These are phyloP conservation scores for Selene dorsalis DNA, from an alignment of 2,797 vertebrate species.

Conservation along the genomic window DNA sequence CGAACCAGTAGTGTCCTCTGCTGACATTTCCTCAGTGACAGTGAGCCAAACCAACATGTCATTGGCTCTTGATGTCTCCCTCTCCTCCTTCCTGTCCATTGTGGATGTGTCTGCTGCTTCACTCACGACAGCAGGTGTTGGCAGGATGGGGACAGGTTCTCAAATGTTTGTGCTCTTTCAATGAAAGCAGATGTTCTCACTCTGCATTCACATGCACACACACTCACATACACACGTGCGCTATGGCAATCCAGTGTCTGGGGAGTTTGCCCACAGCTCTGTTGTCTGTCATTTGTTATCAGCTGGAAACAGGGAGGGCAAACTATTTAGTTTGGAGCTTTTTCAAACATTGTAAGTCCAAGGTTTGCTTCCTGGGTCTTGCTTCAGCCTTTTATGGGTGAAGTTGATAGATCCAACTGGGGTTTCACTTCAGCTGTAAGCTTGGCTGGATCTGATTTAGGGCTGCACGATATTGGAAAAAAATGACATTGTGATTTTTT, in stretches of 20 bases:
- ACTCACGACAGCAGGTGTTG: slow-evolving; percentile 75
- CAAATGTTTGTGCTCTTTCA: slow-evolving; percentile 66
- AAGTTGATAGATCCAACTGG: slow-evolving; percentile 3
- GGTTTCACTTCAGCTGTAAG: neutral
- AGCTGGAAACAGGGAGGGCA: slow-evolving; percentile 57
- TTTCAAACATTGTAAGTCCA: slow-evolving; percentile 50
- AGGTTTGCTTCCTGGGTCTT: slow-evolving; percentile 39
- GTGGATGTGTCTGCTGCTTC: slow-evolving; percentile 71
- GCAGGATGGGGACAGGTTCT: slow-evolving; percentile 71
- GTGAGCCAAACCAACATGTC: slow-evolving; percentile 74
- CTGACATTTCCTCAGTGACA: slow-evolving; percentile 80
- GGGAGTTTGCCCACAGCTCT: slow-evolving; percentile 52
- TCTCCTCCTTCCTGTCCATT: slow-evolving; percentile 63
- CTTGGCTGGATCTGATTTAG: neutral
- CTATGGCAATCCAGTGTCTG: slow-evolving; percentile 33
- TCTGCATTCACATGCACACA: slow-evolving; percentile 15
- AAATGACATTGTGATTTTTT: too few relatives aligned
- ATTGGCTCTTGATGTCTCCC: slow-evolving; percentile 74
- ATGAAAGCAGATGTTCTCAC: slow-evolving; percentile 65
- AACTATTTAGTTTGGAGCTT: slow-evolving; percentile 62
- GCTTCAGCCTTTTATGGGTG: slow-evolving; percentile 27
- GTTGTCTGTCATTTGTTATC: slow-evolving; percentile 68
- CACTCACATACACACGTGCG: slow-evolving; percentile 26
- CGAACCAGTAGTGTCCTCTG: slow-evolving; percentile 47
- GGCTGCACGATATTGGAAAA: too few relatives aligned